phyloP scores from a whole-genome alignment of 2,113 vertebrate genomes.

The Antechinus stuartii region DNA sequence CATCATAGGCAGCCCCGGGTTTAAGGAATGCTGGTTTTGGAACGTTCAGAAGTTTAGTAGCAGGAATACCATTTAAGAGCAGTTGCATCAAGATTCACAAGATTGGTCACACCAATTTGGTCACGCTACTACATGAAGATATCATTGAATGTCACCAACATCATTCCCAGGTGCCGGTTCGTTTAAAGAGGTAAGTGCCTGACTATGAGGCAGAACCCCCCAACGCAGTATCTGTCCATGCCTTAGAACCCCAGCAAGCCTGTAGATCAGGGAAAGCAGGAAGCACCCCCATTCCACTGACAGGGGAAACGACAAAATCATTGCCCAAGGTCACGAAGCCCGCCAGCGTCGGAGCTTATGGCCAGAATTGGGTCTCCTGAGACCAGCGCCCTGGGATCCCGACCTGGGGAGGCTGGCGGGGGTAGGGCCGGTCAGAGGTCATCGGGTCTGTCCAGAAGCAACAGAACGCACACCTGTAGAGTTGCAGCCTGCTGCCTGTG shows the following conservation, averaged over 20 bases:
- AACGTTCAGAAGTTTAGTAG: not conserved
- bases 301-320: constrained; percentile 50
- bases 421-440: not conserved
- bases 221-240: constrained; percentile 10
- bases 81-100: not conserved
- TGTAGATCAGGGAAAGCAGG: not conserved
- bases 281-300: constrained; percentile 59
- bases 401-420: not conserved
- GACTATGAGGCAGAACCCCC: not conserved
- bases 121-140: not conserved
- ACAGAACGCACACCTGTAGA: not conserved
- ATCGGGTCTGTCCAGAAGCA: not conserved
- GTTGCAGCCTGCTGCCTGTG: not conserved
- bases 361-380: not conserved
- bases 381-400: not conserved
- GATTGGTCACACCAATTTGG: not conserved
- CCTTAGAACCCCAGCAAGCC: constrained; percentile 15
- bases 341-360: constrained; percentile 1
- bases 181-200: not conserved
- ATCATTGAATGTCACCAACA: not conserved
- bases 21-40: not conserved
- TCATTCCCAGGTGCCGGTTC: not conserved
- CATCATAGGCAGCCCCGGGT: not conserved
- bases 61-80: not conserved
- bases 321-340: constrained; percentile 73